Conservation (phyloP, 2,888 invertebrate genomes). For the Trissolcus japonicus region DNA sequence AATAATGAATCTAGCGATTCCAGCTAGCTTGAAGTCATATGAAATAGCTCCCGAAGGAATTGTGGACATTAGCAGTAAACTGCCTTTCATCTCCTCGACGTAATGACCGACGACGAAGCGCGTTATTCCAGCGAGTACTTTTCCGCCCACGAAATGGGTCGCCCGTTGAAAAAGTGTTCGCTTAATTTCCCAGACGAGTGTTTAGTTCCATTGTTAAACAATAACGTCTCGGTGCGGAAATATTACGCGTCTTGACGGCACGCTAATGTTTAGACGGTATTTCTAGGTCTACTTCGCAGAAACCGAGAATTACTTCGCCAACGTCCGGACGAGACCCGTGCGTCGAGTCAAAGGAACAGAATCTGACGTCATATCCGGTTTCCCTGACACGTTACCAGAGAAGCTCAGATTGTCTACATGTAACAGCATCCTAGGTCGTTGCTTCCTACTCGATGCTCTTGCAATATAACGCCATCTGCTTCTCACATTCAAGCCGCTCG, state of each 20-base stretch:
- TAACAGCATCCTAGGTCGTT: conserved; percentile 41
- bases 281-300: conserved; percentile 25
- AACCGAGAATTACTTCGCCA: conserved; percentile 26
- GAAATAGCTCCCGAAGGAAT: conserved; percentile 41
- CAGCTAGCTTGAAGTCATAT: conserved; percentile 25
- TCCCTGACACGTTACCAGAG: conserved; percentile 62
- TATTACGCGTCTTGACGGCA: conserved; percentile 21
- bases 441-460: conserved; percentile 33
- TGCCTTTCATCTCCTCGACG: conserved; percentile 22
- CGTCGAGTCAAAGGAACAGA: conserved; percentile 56
- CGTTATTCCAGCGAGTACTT: conserved; percentile 11
- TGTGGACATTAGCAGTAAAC: conserved; percentile 43
- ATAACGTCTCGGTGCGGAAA: conserved; percentile 14
- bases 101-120: conserved; percentile 30
- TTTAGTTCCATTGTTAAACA: conserved; percentile 35
- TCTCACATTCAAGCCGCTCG: conserved; percentile 7
- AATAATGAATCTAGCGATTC: conserved; percentile 51
- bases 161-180: not conserved
- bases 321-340: conserved; percentile 45
- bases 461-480: conserved; percentile 41
- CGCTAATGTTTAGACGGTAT: conserved; percentile 48
- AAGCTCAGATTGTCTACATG: conserved; percentile 61
- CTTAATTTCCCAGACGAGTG: conserved; percentile 44
- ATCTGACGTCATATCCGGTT: conserved; percentile 69
- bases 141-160: conserved; percentile 13